Base-by-base conservation (phyloP, 2,888 invertebrate species). In the Griposia aprilina region DNA sequence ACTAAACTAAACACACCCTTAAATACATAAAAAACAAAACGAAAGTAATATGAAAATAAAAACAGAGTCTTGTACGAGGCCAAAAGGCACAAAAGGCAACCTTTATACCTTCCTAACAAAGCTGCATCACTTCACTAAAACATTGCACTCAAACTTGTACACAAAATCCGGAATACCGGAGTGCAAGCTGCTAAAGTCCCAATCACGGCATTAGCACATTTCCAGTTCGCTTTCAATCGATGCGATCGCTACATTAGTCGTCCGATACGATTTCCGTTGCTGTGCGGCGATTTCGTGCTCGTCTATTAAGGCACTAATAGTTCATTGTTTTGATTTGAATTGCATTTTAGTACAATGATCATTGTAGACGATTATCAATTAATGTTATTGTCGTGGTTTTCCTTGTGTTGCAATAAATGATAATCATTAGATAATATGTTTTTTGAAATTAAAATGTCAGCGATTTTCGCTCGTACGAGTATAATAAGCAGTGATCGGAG, bases 161-260 rank as follows among this genome's bases (percentile, higher is more conserved):
- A 81, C 75, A 59, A 78, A 84, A 79, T 79, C 76, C 60, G 20
- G 62, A 15, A 70, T 55, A 62, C 15, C 41, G n/a, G 17, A 70
- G 52, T 67, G 75, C 72, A 76, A 60, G 80, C 83, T 73, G 50
- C 70, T 62, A 69, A 85, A 85, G 74, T 71, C 74, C 76, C 81
- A 76, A 88, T 87, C 77, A 76, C 63, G 72, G 78, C 70, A 73
- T 87, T 87, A 87, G 79, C 88, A 81, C 87, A 87, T 85, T 88
- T 83, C 81, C 77, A 85, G 87, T 78, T 80, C 72, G 59, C 81
- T 79, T 67, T 68, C 69, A 82, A 74, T 60, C 77, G 71, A 65
- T 71, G 30, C 20, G 52, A 81, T 78, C 76, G 79, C 45, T 80
- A 74, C 74, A 82, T 86, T 86, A 82, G 70, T 68, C 73, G 71